Conservation (phyloP, 2,888 invertebrate species). For the Heliconius sara region DNA sequence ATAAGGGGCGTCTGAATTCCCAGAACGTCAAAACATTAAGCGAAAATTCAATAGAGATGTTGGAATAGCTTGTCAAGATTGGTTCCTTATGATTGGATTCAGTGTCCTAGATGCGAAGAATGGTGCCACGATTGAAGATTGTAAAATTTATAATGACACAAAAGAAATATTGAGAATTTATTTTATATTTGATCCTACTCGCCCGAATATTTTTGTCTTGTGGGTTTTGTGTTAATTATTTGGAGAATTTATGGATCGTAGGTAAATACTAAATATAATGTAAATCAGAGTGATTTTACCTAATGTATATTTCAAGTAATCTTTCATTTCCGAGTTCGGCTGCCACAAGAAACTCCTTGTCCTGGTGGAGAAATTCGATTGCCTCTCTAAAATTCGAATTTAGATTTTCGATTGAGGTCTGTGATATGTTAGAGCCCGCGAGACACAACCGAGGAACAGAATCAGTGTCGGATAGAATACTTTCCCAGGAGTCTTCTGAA, state of each 20-base stretch:
- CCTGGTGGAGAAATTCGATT: constrained; percentile 63
- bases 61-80: no score
- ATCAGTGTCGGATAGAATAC: constrained; percentile 61
- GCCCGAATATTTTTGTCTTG: no score
- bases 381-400: constrained; percentile 52
- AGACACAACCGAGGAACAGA: constrained; percentile 56
- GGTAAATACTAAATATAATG: background rate
- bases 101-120: no score
- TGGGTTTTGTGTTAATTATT: no score
- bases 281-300: constrained; percentile 51
- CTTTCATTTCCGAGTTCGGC: constrained; percentile 66
- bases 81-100: no score
- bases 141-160: no score
- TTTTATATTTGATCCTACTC: no score
- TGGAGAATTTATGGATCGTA: background rate
- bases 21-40: no score
- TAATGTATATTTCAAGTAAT: constrained; percentile 56
- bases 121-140: no score
- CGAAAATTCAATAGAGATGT: no score
- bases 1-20: no score
- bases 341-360: constrained; percentile 64
- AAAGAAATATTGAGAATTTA: no score
- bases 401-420: constrained; percentile 36
- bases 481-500: constrained; percentile 63
- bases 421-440: constrained; percentile 46